Conservation (phyloP, 2,888 invertebrate genomes). For the Mesochorus sp. region DNA sequence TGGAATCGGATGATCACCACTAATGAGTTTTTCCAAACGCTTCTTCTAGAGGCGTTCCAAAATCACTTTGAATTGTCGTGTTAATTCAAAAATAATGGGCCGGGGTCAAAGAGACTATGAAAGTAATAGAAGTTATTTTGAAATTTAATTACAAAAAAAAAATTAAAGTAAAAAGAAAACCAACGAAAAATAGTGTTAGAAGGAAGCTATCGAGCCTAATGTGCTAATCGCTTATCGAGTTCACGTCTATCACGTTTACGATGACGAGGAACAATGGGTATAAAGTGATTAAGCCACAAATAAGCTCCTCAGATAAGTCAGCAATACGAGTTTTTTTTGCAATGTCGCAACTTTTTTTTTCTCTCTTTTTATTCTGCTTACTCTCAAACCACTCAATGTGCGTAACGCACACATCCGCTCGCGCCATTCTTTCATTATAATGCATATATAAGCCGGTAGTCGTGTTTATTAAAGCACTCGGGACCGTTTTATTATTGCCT, state of each 20-base stretch:
- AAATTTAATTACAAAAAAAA: too few species aligned
- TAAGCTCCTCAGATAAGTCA: constrained; percentile 7
- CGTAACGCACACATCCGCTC: constrained; percentile 43
- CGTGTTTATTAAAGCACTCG: constrained; percentile 17
- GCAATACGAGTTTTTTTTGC: constrained; percentile 34
- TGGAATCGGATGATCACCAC: too few species aligned
- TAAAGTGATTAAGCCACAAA: background rate
- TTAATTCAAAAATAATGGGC: too few species aligned
- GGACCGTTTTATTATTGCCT: constrained; percentile 24
- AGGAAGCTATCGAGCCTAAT: too few species aligned
- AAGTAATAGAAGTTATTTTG: too few species aligned
- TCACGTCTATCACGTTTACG: background rate
- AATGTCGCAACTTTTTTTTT: constrained; percentile 12
- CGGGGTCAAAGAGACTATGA: too few species aligned
- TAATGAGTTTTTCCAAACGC: too few species aligned
- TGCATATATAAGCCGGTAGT: constrained; percentile 16
- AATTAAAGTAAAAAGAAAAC: too few species aligned
- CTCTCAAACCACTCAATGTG: constrained; percentile 21
- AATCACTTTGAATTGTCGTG: too few species aligned
- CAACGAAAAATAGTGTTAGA: too few species aligned
- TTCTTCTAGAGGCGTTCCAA: too few species aligned
- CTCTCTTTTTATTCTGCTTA: background rate
- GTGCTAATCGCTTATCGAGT: background rate
- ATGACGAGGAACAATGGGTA: background rate
- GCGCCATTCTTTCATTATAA: constrained; percentile 31